These are phyloP conservation scores for Lepidocyrtinus sp. DNA, from an alignment of 2,888 invertebrate genomes.

Conservation along the genomic window DNA sequence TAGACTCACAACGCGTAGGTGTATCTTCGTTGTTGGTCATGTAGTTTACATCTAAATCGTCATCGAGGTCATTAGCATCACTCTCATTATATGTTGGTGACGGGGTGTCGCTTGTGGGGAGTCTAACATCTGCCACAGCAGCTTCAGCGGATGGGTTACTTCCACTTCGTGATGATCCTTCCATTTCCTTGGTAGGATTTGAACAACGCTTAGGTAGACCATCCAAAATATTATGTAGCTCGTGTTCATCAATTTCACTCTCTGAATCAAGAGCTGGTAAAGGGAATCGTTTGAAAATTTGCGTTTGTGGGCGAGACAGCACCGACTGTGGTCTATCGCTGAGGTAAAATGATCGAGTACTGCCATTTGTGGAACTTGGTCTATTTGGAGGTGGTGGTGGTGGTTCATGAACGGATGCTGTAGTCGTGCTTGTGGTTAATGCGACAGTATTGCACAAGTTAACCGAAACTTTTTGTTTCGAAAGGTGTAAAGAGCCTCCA, in stretches of 20 bases:
- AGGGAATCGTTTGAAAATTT: slow-evolving; percentile 23
- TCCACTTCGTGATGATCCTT: slow-evolving; percentile 23
- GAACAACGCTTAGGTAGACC: slow-evolving; percentile 39
- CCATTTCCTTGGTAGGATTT: slow-evolving; percentile 49
- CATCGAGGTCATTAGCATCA: slow-evolving; percentile 42
- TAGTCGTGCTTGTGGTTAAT: not conserved
- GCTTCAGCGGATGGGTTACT: slow-evolving; percentile 3
- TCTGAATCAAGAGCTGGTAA: slow-evolving; percentile 38
- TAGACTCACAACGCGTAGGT: slow-evolving; percentile 37
- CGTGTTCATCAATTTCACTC: slow-evolving; percentile 29
- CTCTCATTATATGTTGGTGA: not conserved
- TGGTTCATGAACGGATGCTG: not conserved
- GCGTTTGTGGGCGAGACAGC: not conserved
- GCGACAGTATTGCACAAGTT: not conserved
- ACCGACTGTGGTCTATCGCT: not conserved
- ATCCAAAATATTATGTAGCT: slow-evolving; percentile 34
- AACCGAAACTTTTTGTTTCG: no score
- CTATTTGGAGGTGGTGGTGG: not conserved
- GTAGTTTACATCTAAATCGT: slow-evolving; percentile 38
- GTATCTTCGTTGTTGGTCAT: slow-evolving; percentile 30
- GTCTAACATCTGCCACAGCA: not conserved
- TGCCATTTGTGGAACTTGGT: not conserved
- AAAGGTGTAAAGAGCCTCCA: slow-evolving; percentile 15
- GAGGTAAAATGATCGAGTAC: not conserved
- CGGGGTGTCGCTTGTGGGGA: not conserved